Base-by-base conservation (phyloP, 2,797 vertebrate genomes). In the Myotis vivesi region DNA sequence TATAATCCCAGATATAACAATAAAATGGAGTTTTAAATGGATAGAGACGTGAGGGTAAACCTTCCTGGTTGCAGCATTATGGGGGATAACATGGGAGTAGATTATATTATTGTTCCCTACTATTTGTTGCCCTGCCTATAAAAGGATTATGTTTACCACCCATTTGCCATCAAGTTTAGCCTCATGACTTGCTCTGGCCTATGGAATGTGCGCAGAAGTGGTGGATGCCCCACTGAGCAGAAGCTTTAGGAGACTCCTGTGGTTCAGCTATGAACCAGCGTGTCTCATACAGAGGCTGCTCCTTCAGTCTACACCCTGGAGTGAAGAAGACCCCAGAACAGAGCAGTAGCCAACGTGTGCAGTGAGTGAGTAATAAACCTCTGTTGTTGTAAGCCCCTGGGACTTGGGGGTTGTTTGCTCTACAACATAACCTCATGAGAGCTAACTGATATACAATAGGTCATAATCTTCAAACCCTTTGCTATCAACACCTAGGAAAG, bases 21-120 rank as follows among this genome's bases (percentile, higher is more conserved):
- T 62, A 76, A 94, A 94, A 64, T 75, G 38, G 87, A 92, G 55
- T 75, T 95, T 86, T 86, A 49, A 91, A 86, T 23, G 59, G 38
- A 95, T 38, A 82, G 79, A 76, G 55, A 91, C 16, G 1, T 38
- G 75, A 89, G 66, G 76, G 87, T 87, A 94, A 85, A 28, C 25
- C 71, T 55, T 89, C 77, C 30, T 66, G 46, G 68, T 53, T 86
- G 36, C 55, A 93, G 84, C 90, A 68, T 84, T 81, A 75, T 22
- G 49, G 59, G 22, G 76, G 75, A 59, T 57, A 75, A 91, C 62
- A 44, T 4, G 41, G 36, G 55, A 30, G 16, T 51, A 89, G 81
- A 72, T 75, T 53, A 33, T 75, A 66, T 72, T 49, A n/a, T 51
- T 51, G 19, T 62, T 90, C 44, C 75, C 49, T 71, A 22, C 19